Conservation (phyloP, 2,888 invertebrate genomes). For the Drosophila affinis region DNA sequence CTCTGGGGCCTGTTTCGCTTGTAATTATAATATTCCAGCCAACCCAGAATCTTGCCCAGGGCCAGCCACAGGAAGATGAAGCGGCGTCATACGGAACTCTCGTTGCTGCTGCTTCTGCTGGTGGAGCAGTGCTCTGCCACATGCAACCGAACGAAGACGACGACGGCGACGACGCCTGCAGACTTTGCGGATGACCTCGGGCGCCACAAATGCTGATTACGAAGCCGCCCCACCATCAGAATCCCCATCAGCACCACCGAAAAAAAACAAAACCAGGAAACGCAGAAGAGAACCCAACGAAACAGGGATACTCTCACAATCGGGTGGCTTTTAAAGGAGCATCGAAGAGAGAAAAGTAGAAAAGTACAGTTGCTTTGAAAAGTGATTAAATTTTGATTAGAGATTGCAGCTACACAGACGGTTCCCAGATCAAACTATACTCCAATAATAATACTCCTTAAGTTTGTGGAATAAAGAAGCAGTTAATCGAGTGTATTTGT, state of each 20-base stretch:
- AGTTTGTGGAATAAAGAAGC: not conserved
- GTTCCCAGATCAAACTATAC: not conserved
- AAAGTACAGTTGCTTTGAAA: too few species aligned
- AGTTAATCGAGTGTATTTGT: not conserved
- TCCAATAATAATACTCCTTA: too few species aligned
- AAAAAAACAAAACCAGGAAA: constrained; percentile 20
- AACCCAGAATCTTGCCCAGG: constrained; percentile 71
- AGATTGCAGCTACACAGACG: too few species aligned
- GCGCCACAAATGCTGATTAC: constrained; percentile 79
- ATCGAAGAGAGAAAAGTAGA: too few species aligned
- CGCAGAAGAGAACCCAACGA: constrained; percentile 1
- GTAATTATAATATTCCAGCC: constrained; percentile 79
- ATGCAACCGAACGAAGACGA: constrained; percentile 64
- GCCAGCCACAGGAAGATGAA: constrained; percentile 68
- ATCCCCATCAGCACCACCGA: constrained; percentile 34
- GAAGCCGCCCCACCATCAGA: constrained; percentile 67
- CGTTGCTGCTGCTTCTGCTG: constrained; percentile 40
- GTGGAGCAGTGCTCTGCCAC: constrained; percentile 65
- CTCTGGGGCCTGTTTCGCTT: constrained; percentile 79
- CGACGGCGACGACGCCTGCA: constrained; percentile 51
- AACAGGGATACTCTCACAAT: constrained; percentile 16
- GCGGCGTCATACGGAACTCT: constrained; percentile 67
- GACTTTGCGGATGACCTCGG: constrained; percentile 78
- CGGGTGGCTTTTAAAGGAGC: not conserved
- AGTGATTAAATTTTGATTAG: not conserved